Evolutionary conservation across 2,888 invertebrate genomes (phyloP), one percentile per base, ranked within the genome.

Genomic region (Stramonita haemastoma): DNA sequence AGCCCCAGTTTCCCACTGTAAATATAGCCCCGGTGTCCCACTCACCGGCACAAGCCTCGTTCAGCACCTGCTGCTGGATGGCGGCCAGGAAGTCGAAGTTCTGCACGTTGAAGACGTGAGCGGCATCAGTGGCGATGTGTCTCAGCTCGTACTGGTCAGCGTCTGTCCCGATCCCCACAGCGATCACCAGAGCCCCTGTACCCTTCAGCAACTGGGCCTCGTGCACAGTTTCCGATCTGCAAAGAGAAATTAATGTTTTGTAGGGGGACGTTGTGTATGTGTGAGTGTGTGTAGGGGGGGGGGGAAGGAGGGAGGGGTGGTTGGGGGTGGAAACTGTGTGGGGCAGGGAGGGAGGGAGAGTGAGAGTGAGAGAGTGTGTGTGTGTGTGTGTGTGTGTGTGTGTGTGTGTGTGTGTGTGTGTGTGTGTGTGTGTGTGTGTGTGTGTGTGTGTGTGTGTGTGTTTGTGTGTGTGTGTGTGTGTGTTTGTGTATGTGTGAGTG

Each of bases 131-230:
- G 32, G 89, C 89, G 73, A 89, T 89, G 22, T 81, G 87, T 1
- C 46, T 34, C 17, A 89, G 84, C 57, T 89, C 89, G 46, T 32
- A 79, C 22, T 81, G 81, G 32, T 87, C 84, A 13, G 89, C 81
- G 73, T 87, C 79, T 2, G n/a, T 5, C 46, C 89, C 89, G 36
- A 89, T 89, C 36, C 89, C 89, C n/a, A 89, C 70, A 0, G 89
- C 89, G n/a, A 89, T 89, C 32, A 89, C 89, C 46, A 73, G 36
- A 4, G 89, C 89, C 36, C 89, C 87, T 32, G 89, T 87, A 34
- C 15, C 89, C 89, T 89, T 73, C n/a, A 86, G 70, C 32, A 86
- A 34, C 0, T 32, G 22, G 22, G 86, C 86, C 70, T 66, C 86
- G 86, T 86, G 86, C 34, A 86, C 66, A 6, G 86, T 86, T 34